These are phyloP conservation scores for Phyllostomus discolor DNA, from an alignment of 2,113 vertebrate genomes.

Conservation along the genomic window DNA sequence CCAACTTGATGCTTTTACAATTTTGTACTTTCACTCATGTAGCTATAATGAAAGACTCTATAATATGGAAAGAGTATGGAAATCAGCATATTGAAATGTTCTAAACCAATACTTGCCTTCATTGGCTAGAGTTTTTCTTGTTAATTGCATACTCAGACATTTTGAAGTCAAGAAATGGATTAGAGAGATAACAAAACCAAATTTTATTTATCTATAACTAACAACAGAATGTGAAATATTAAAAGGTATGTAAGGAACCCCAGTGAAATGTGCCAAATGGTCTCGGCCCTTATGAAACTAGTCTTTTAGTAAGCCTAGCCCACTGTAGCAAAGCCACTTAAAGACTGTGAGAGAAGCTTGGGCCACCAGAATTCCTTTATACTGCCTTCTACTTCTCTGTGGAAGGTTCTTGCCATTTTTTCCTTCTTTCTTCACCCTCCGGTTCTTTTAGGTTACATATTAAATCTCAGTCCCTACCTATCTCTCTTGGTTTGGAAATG, in stretches of 20 bases:
- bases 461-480: not conserved
- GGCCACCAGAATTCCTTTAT: not conserved
- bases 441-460: not conserved
- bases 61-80: slow-evolving; percentile 27
- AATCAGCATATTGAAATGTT: slow-evolving; percentile 7
- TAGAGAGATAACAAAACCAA: not conserved
- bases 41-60: slow-evolving; percentile 12
- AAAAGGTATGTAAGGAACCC: not conserved
- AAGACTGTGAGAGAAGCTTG: not conserved
- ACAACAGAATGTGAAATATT: not conserved
- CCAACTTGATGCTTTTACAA: slow-evolving; percentile 27
- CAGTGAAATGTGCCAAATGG: not conserved
- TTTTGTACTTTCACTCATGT: slow-evolving; percentile 36
- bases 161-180: not conserved
- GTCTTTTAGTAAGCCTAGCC: not conserved
- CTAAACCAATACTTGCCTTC: not conserved
- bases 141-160: not conserved
- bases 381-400: not conserved
- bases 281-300: not conserved
- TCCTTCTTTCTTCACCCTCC: not conserved
- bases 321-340: not conserved
- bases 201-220: slow-evolving; percentile 13
- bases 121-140: not conserved
- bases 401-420: not conserved
- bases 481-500: not conserved